These are phyloP conservation scores for Porites rus DNA, from an alignment of 92 coral and sea anemone genomes.

Conservation along the genomic window DNA sequence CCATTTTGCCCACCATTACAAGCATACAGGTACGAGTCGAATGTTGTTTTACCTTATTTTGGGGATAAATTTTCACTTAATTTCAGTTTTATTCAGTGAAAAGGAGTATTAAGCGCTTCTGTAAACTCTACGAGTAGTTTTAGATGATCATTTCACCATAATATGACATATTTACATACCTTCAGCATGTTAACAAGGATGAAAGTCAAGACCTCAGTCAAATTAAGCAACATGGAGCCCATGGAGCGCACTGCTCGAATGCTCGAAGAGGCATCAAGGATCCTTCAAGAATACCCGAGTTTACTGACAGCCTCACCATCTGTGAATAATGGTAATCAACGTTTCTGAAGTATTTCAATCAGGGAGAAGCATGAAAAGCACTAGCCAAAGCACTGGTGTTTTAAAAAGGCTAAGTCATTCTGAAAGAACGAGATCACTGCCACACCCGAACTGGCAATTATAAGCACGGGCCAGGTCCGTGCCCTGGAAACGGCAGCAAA, in stretches of 20 bases:
- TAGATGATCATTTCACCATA: not conserved
- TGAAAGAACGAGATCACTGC: not conserved
- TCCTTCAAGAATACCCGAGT: conserved; percentile 29
- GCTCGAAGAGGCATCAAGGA: conserved; percentile 50
- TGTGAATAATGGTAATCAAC: conserved; percentile 2
- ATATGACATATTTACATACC: not conserved
- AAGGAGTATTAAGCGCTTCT: not conserved
- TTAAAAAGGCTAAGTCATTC: conserved; percentile 19
- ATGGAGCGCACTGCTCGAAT: conserved; percentile 27
- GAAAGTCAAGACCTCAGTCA: not conserved
- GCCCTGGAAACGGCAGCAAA: conserved; percentile 18
- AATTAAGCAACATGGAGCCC: too few species aligned
- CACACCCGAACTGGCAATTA: conserved; percentile 10
- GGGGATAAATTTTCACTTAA: too few species aligned
- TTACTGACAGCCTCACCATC: conserved; percentile 5
- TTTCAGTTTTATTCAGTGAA: too few species aligned
- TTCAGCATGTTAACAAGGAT: not conserved
- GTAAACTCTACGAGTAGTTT: not conserved
- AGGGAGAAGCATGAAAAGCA: conserved; percentile 13
- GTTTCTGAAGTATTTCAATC: conserved; percentile 18
- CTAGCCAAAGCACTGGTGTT: conserved; percentile 26
- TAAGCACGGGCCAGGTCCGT: conserved; percentile 22
- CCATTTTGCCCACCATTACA: too few species aligned
- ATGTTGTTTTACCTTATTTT: too few species aligned
- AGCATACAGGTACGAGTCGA: too few species aligned